phyloP scores from a whole-genome alignment of 2,113 vertebrate species.

The Brachyhypopomus occidentalis region DNA sequence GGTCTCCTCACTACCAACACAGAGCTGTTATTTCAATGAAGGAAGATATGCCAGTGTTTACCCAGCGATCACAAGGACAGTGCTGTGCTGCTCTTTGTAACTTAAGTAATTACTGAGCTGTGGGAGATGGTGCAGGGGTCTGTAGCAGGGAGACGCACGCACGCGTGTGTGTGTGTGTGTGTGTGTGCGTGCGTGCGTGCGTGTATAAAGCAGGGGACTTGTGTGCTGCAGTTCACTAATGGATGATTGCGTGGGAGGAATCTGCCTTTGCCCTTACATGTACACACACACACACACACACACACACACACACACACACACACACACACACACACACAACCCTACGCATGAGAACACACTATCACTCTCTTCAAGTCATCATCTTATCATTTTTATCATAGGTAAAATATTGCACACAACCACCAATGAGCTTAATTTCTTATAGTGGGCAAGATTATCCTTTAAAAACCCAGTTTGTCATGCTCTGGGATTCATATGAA shows the following conservation, averaged over 20 bases:
- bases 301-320: background rate
- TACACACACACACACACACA: constrained; percentile 11
- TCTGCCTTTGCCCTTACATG: background rate
- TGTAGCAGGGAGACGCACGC: background rate
- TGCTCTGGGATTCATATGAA: too few relatives aligned
- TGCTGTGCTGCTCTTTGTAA: background rate
- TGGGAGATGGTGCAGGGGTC: background rate
- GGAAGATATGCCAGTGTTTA: background rate
- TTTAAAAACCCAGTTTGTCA: too few relatives aligned
- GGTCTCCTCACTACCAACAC: background rate
- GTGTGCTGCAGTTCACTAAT: constrained; percentile 27
- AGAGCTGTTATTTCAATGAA: background rate
- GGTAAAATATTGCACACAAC: background rate
- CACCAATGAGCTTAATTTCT: background rate
- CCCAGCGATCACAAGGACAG: background rate
- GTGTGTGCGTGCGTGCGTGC: background rate
- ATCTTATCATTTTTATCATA: background rate
- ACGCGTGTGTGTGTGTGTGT: background rate
- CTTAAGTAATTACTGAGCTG: background rate
- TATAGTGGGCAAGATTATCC: too few relatives aligned
- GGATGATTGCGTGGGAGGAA: background rate
- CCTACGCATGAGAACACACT: too few relatives aligned
- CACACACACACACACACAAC: background rate
- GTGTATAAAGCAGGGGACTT: background rate
- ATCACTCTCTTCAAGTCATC: background rate